Evolutionary conservation across 2,888 invertebrate species (phyloP).

Genomic region (Sphaerophoria taeniata): DNA sequence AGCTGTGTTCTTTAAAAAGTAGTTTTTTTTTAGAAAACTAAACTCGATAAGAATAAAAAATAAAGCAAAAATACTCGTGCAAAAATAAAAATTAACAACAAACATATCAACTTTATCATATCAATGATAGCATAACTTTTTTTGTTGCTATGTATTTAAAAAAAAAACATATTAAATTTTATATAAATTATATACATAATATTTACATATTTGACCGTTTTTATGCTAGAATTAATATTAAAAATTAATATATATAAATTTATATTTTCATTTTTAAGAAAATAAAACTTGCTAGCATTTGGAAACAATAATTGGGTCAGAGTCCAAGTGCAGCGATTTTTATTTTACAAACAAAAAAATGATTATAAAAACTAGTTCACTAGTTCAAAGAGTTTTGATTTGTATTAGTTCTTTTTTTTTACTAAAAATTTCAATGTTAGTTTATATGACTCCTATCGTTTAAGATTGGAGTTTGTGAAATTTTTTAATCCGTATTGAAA

Average conservation of each 20-base stretch:
- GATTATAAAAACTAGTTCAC: background rate
- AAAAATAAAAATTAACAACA: background rate
- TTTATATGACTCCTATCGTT: slow-evolving; percentile 36
- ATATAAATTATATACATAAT: slow-evolving; percentile 7
- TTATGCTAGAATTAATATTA: slow-evolving; percentile 4
- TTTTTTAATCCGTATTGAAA: slow-evolving; percentile 50
- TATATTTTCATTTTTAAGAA: background rate
- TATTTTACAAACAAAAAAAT: slow-evolving; percentile 11
- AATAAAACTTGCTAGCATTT: slow-evolving; percentile 63
- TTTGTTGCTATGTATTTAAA: slow-evolving; percentile 42
- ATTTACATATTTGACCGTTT: slow-evolving; percentile 61
- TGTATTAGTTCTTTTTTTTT: background rate
- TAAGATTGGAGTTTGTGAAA: slow-evolving; percentile 54
- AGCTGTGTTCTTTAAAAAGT: slow-evolving; percentile 56
- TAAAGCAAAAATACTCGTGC: slow-evolving; percentile 31
- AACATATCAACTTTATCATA: slow-evolving; percentile 68
- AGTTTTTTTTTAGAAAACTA: slow-evolving; percentile 3
- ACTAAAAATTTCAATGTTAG: slow-evolving; percentile 32
- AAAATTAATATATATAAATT: background rate
- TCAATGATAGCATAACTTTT: slow-evolving; percentile 41
- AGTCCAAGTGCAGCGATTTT: slow-evolving; percentile 57
- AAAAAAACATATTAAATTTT: slow-evolving; percentile 41
- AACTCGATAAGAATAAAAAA: slow-evolving; percentile 29
- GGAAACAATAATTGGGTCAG: slow-evolving; percentile 63
- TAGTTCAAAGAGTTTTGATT: background rate